Conservation (phyloP, 30 jellyfish, hydroid and myxozoan species). For the Hydractinia echinata region DNA sequence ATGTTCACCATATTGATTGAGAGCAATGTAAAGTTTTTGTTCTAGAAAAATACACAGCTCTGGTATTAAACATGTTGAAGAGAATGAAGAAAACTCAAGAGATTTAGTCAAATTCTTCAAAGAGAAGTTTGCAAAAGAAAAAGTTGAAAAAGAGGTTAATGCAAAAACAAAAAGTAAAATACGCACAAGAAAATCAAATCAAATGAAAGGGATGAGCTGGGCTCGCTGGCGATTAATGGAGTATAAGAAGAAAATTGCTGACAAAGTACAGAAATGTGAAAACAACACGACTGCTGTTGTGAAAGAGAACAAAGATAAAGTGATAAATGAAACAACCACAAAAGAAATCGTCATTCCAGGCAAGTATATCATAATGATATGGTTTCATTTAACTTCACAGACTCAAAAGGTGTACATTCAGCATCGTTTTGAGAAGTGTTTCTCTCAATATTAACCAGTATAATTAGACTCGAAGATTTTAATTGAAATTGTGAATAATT, state of each 20-base stretch:
- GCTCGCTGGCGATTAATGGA: conserved; percentile 34
- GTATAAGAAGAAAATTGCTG: background rate
- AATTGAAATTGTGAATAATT: no score
- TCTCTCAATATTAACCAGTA: no score
- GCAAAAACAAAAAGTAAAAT: background rate
- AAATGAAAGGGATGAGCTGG: conserved; percentile 33
- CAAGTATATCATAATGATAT: no score
- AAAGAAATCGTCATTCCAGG: no score
- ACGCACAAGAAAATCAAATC: background rate
- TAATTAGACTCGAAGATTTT: no score
- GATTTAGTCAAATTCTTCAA: background rate
- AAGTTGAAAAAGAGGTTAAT: background rate
- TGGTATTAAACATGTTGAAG: background rate
- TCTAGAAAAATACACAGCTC: background rate
- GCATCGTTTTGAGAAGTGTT: no score
- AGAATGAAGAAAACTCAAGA: conserved; percentile 22
- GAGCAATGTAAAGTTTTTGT: background rate
- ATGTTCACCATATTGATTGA: background rate
- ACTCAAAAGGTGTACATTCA: no score
- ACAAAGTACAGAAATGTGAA: background rate
- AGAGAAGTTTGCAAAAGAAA: background rate
- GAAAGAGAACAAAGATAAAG: background rate
- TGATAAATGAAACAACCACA: no score
- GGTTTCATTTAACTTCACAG: no score
- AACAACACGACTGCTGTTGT: background rate